phyloP scores from a whole-genome alignment of 2,797 vertebrate genomes.

The Ptychobarbus kaznakovi region DNA sequence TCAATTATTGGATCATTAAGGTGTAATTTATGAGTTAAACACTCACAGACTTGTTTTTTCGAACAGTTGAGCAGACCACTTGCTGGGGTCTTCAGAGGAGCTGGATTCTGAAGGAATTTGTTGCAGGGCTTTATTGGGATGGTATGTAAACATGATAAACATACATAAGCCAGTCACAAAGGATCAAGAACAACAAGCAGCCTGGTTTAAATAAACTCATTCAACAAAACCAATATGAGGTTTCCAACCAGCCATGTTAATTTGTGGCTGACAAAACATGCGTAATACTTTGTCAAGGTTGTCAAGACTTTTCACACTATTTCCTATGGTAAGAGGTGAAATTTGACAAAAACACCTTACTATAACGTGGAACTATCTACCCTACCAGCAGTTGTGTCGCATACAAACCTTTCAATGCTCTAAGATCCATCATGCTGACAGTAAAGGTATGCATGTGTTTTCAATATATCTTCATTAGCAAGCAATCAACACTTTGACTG shows the following conservation, averaged over 20 bases:
- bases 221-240: no score
- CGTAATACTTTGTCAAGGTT: no score
- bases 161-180: not conserved
- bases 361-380: not conserved
- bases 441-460: not conserved
- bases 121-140: not conserved
- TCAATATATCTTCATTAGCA: not conserved
- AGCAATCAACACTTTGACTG: constrained; percentile 37
- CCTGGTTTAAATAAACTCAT: not conserved
- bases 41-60: constrained; percentile 5
- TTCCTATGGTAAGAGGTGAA: not conserved
- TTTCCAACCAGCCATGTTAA: not conserved
- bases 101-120: not conserved
- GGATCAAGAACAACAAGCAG: constrained; percentile 20
- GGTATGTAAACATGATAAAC: not conserved
- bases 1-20: constrained; percentile 41
- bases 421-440: not conserved
- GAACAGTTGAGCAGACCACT: constrained; percentile 1
- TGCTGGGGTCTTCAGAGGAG: constrained; percentile 1
- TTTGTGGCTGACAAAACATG: not conserved
- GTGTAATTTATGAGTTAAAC: constrained; percentile 45
- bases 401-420: not conserved
- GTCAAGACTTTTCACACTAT: not conserved
- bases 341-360: constrained; percentile 18
- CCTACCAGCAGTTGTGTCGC: not conserved